Evolutionary conservation across 2,113 vertebrate genomes (phyloP).

Genomic region (Pteronura brasiliensis): DNA sequence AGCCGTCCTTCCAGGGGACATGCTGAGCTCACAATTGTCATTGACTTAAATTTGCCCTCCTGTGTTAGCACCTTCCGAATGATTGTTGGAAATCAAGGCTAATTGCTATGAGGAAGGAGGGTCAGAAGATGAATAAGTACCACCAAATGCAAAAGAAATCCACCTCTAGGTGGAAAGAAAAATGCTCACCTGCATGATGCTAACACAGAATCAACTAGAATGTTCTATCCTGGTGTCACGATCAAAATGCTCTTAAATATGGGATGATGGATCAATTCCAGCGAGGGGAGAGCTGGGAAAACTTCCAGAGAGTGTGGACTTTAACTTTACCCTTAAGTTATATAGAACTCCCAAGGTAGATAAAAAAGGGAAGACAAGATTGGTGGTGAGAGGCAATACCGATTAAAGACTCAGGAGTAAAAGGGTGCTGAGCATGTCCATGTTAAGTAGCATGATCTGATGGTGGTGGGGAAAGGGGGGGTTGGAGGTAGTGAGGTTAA

Average conservation of each 20-base stretch:
- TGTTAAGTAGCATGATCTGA: fast-evolving
- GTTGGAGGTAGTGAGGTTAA: background rate
- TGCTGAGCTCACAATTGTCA: background rate
- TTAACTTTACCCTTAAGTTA: background rate
- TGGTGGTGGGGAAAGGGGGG: fast-evolving
- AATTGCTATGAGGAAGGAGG: background rate
- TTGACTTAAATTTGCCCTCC: background rate
- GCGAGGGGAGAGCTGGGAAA: fast-evolving
- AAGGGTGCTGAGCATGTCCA: fast-evolving
- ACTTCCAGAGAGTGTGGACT: background rate
- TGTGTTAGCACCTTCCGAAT: background rate
- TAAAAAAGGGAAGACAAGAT: background rate
- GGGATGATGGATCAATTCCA: fast-evolving
- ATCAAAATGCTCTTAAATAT: background rate
- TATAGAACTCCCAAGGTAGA: background rate
- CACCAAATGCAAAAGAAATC: background rate
- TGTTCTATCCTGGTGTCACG: fast-evolving
- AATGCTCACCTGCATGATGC: fast-evolving
- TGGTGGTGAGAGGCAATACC: background rate
- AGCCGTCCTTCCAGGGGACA: background rate
- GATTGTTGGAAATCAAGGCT: background rate
- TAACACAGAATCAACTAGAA: fast-evolving
- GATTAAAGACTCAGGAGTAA: background rate
- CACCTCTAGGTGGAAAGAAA: background rate
- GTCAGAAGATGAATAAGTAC: background rate